Evolutionary conservation across 1,140 invertebrate genomes (phyloP).

Genomic region (Drosophila melanica): DNA sequence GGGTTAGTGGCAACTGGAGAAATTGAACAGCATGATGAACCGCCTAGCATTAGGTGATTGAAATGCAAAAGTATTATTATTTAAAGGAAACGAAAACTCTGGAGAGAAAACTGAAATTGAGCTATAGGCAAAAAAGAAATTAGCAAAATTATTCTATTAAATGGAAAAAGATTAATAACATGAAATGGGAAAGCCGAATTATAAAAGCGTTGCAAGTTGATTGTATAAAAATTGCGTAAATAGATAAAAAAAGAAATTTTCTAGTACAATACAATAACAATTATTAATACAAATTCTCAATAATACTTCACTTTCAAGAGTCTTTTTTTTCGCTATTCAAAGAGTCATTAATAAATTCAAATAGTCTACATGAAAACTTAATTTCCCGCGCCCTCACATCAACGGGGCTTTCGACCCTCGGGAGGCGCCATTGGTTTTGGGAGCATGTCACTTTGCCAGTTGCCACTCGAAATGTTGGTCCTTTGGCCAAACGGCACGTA

Average conservation of each 20-base stretch:
- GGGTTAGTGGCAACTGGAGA: conserved; percentile 13
- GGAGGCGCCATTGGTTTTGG: not conserved
- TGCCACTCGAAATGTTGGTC: conserved; percentile 57
- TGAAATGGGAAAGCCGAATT: no score
- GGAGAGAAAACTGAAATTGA: not conserved
- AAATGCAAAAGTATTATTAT: conserved; percentile 14
- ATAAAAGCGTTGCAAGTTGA: no score
- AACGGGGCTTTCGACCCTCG: not conserved
- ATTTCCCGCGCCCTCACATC: conserved; percentile 35
- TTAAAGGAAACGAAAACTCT: not conserved
- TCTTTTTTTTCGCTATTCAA: not conserved
- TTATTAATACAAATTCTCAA: not conserved
- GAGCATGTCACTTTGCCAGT: conserved; percentile 34
- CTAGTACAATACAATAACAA: not conserved
- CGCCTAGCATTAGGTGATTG: not conserved
- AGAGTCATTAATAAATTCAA: conserved; percentile 55
- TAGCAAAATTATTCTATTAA: no score
- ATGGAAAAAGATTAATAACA: no score
- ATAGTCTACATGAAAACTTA: conserved; percentile 51
- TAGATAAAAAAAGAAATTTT: no score
- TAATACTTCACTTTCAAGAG: not conserved
- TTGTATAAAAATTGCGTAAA: no score
- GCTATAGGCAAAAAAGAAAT: no score
- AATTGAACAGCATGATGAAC: conserved; percentile 22
- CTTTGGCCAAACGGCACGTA: conserved; percentile 70